Base-by-base conservation (phyloP, 2,797 vertebrate genomes). In the Argya squamiceps region DNA sequence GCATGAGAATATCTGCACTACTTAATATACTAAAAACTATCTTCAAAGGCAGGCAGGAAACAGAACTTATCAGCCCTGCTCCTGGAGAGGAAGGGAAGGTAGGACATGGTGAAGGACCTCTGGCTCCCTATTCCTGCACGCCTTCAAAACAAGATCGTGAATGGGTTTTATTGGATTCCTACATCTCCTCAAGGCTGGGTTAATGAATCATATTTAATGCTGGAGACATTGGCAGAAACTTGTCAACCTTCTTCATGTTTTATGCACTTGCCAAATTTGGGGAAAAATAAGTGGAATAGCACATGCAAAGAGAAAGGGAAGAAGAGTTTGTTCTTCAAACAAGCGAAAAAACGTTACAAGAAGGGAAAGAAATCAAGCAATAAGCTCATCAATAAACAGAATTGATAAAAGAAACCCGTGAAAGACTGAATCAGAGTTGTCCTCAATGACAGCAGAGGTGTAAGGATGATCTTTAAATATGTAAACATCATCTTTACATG, bases 41-140 rank as follows among this genome's bases (percentile, higher is more conserved):
- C 69, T 92, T 81, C 76, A 94, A 83, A 88, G 76, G 62, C 46
- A 86, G 53, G 34, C 75, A 89, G 79, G 79, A 95, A 90, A 75
- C 47, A 78, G 46, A 90, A 78, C 9, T 68, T 77, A 85, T 22
- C 56, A 81, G 44, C 26, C n/a, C 43, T 82, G 81, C 24, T 95
- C 63, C 87, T 67, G 59, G 73, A 76, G 36, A 84, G 70, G 79
- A 84, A 75, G 56, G 39, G 68, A 92, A 77, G 19, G 69, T 4
- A 1, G 19, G 47, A 29, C 22, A 19, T 12, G 29, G 14, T 41
- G n/a, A 84, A 76, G 62, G 73, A 75, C 39, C 27, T 75, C 70
- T 75, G 1, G 0, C 41, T 96, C 58, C 73, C 56, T 71, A 23
- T 29, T 80, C 53, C 68, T 37, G 39, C 53, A 53, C 0, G 0